Evolutionary conservation across 2,113 vertebrate genomes (phyloP), one percentile per base, ranked within the genome.

Genomic region (Pelecanus crispus): DNA sequence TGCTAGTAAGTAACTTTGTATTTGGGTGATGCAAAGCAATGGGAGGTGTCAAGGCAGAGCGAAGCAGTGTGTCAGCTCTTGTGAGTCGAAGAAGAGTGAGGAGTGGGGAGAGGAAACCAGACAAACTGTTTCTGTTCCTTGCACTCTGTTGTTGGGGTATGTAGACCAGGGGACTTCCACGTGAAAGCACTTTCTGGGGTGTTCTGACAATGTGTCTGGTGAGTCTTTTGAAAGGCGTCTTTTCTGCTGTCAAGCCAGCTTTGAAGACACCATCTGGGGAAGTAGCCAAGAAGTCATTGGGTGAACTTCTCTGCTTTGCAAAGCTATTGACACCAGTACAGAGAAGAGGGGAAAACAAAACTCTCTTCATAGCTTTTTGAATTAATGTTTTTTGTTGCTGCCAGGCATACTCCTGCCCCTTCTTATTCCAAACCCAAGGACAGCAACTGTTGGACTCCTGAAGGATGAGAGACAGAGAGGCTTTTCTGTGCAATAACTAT

Each of bases 381-480:
- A 92, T 96, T 91, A 91, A 88, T 89, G 85, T 53, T 91, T 92
- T 94, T 95, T 93, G 84, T 94, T 94, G 78, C 66, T 94, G 91
- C 93, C 87, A 91, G 89, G 28, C 92, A 13, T 82, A 19, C 71
- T 95, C 22, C 74, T 95, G 71, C 62, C 78, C 91, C 71, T 91
- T 88, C 94, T 92, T 92, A 90, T 94, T 95, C 91, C 89, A 90
- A 88, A 93, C 78, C 89, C 91, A 96, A 97, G 95, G 95, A 97
- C 96, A 93, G 84, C 71, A 97, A 95, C 84, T 61, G 86, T 88
- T 97, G 96, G 93, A 66, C 81, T 94, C 84, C 93, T 97, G 95
- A 97, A 97, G 93, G 93, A 96, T 95, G 89, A 88, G 91, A 96
- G 87, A 94, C 91, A 94, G 93, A 96, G 94, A 95, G 50, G 91